Evolutionary conservation across 1,140 invertebrate species (phyloP), one percentile per base, ranked within the genome.

Genomic region (Cherax quadricarinatus): DNA sequence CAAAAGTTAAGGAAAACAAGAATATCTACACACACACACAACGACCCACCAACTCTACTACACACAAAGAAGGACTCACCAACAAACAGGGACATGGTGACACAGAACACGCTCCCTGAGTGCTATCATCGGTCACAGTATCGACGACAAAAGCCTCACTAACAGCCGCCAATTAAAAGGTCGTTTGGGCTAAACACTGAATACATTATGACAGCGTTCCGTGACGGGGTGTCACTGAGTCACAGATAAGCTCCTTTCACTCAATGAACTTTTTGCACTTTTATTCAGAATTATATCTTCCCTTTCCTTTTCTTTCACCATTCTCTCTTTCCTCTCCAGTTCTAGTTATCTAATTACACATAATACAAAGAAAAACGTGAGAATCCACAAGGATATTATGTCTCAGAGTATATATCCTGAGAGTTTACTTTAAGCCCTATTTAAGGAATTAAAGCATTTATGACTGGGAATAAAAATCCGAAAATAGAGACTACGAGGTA

Each of bases 111-210:
- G 62, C 82, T 24, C n/a, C 41, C n/a, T 41, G 30, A n/a, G 6
- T 62, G 70, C 24, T 57, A 70, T 62, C 83, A 85, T 85, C 83
- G 60, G 70, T 85, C 83, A 16, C 60, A 18, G 41, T 7, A 49
- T 48, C 81, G 62, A 14, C 4, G 5, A 85, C 83, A 85, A 85
- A 85, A 85, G 83, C 10, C 83, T 41, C 60, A 49, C 24, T 85
- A 70, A 85, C 70, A 60, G 60, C 83, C 57, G 48, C 24, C 24
- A 85, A 85, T 85, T 85, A 85, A 85, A 85, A 85, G 83, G n/a
- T 70, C 83, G 83, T 85, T 85, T 85, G 83, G 21, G 48, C 70
- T 62, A 30, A 24, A 70, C 48, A 70, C 9, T 75, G 4, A 10
- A 75, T 30, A 75, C 70, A 75, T 75, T 66, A 66, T 66, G 62